Base-by-base conservation (phyloP, 64 coral and sea anemone genomes). In the Pocillopora damicornis region DNA sequence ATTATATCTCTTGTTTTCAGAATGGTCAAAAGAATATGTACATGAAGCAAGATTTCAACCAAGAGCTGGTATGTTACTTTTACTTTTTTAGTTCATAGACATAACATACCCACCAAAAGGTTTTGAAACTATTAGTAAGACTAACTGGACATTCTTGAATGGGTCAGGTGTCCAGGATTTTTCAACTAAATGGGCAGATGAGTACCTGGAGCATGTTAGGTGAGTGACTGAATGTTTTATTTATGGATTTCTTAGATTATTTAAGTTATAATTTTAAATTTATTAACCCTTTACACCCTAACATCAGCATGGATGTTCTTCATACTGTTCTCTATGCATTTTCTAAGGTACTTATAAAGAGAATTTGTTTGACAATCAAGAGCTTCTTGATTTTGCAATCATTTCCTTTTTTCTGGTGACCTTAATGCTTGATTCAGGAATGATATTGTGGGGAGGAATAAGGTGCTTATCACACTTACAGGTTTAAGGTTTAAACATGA, bases 191-290 rank as follows among this genome's bases (percentile, higher is more conserved):
- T 98, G 96, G 96, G 96, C 96, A 3, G 82, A 89, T 63, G 96
- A 98, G 58, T 98, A 98, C 37, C 80, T 98, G 18, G 96, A 98
- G 76, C 89, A 98, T 92, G 83, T 98, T 34, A 94, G 90, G 96
- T 98, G 76, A 66, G 63, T 58, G 3, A 25, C 13, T 81, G 25
- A 36, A 76, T 51, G 42, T 51, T 51, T 51, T 9, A 59, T 66
- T n/a, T 0, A 4, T 74, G 20, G 18, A 87, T 20, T 61, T 69
- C 1, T 86, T 4, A 51, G 7, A 2, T 51, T 51, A 51, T 51
- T 51, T 51, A 4, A 2, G 7, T 51, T 51, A 51, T 51, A 7
- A 7, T 51, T 51, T 51, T 7, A 51, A 51, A 0, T 51, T 2
- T 51, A 51, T 51, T 2, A 51, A 51, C 30, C 30, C 30, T 30